phyloP scores from a whole-genome alignment of 2,888 invertebrate species.

The Liodrosophila aerea region DNA sequence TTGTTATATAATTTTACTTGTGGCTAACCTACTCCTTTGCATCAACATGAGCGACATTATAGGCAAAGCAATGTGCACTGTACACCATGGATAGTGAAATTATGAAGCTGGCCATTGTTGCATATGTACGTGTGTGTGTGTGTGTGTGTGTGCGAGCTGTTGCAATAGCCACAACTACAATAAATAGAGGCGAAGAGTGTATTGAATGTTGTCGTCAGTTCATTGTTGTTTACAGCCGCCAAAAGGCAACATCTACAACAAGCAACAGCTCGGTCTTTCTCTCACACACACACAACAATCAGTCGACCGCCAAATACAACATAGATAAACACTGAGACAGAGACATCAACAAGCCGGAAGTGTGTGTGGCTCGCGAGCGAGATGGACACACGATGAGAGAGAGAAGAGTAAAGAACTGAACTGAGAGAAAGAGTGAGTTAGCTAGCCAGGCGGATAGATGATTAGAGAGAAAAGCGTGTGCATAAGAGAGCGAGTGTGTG shows the following conservation, averaged over 20 bases:
- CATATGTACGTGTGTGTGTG: conserved; percentile 7
- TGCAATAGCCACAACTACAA: conserved; percentile 41
- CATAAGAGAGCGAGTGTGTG: conserved; percentile 4
- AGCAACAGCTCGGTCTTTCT: conserved; percentile 21
- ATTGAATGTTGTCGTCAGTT: conserved; percentile 49
- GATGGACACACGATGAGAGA: conserved; percentile 21
- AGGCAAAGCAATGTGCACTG: no score
- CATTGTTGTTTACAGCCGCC: conserved; percentile 69
- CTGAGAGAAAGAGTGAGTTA: neutral
- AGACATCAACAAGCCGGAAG: conserved; percentile 60
- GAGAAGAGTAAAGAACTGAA: neutral
- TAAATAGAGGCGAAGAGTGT: conserved; percentile 26
- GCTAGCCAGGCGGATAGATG: neutral
- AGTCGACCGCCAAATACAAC: conserved; percentile 50
- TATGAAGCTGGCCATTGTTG: conserved; percentile 29
- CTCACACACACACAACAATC: conserved; percentile 19
- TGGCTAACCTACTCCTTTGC: no score
- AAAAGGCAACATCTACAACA: conserved; percentile 36
- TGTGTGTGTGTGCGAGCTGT: conserved; percentile 27
- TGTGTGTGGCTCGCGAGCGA: conserved; percentile 40
- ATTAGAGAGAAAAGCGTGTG: conserved; percentile 5
- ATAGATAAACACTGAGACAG: conserved; percentile 53
- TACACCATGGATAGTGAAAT: neutral
- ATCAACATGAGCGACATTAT: no score
- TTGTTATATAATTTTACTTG: no score